Conservation (phyloP, 2,113 vertebrate genomes). For the Holacanthus passer region DNA sequence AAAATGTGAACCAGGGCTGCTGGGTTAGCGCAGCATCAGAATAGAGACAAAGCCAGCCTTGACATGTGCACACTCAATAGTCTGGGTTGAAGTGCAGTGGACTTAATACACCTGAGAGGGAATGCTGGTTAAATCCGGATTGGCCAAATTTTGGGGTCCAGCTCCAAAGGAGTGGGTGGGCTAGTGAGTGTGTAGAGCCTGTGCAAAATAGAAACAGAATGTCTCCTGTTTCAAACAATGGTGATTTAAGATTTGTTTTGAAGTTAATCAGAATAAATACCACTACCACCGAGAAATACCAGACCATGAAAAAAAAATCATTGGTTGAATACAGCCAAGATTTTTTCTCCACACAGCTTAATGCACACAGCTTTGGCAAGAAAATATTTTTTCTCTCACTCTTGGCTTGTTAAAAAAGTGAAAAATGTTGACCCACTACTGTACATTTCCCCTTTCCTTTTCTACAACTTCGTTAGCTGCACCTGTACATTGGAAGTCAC, state of each 20-base stretch:
- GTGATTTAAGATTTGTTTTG: constrained; percentile 14
- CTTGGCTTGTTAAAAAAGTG: constrained; percentile 66
- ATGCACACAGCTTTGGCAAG: constrained; percentile 48
- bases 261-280: constrained; percentile 37
- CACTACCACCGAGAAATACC: constrained; percentile 20
- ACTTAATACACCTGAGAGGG: background rate
- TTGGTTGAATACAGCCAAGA: constrained; percentile 26
- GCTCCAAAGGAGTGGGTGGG: background rate
- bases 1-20: background rate
- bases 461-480: constrained; percentile 70
- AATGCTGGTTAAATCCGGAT: background rate
- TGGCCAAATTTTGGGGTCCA: background rate
- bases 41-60: no score
- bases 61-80: background rate
- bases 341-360: constrained; percentile 35
- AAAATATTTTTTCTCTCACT: constrained; percentile 35
- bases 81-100: background rate
- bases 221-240: constrained; percentile 9
- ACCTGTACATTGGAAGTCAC: constrained; percentile 72
- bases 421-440: constrained; percentile 67
- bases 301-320: constrained; percentile 13
- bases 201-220: background rate
- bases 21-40: background rate
- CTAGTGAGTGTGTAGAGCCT: background rate
- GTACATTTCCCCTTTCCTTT: constrained; percentile 65